Conservation (phyloP, 2,113 vertebrate species). For the Sorex fumeus region DNA sequence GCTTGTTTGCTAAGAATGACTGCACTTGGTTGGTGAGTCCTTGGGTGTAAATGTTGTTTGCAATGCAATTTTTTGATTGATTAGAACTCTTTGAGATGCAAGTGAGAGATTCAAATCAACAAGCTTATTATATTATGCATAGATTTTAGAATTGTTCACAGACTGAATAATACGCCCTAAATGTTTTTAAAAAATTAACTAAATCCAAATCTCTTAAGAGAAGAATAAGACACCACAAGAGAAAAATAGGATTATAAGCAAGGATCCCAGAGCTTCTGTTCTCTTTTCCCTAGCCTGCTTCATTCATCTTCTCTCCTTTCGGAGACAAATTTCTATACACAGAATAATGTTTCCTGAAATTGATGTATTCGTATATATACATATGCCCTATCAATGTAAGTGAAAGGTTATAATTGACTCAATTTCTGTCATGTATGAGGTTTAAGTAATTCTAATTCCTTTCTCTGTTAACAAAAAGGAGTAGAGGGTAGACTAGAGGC, state of each 20-base stretch:
- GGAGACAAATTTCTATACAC: not conserved
- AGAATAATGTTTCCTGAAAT: not conserved
- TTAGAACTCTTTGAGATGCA: not conserved
- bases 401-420: not conserved
- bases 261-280: not conserved
- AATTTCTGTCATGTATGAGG: not conserved
- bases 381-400: not conserved
- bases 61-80: not conserved
- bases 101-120: constrained; percentile 2
- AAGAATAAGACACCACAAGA: not conserved
- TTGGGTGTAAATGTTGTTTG: not conserved
- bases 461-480: not conserved
- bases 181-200: not conserved
- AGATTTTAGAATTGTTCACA: not conserved
- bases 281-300: not conserved
- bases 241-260: not conserved
- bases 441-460: not conserved
- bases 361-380: not conserved
- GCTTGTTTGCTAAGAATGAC: not conserved
- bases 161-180: not conserved
- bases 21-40: not conserved
- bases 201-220: not conserved
- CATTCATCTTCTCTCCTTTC: not conserved
- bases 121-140: not conserved
- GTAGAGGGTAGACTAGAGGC: too few relatives aligned